phyloP scores from a whole-genome alignment of 2,113 vertebrate species.

The Trochalopteron elliotii region DNA sequence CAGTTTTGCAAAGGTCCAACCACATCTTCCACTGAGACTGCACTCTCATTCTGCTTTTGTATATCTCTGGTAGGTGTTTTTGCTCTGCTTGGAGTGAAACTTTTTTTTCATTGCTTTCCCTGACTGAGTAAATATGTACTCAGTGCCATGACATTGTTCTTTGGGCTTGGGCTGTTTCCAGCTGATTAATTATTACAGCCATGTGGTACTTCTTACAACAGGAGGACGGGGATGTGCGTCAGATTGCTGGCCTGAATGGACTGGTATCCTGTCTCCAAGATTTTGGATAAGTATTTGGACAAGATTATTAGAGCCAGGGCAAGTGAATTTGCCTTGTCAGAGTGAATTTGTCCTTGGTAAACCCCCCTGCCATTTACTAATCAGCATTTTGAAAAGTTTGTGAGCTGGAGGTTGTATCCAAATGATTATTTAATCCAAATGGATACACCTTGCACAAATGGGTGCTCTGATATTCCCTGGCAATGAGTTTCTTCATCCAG shows the following conservation, averaged over 20 bases:
- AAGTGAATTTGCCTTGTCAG: background rate
- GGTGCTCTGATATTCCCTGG: background rate
- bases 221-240: constrained; percentile 22
- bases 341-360: background rate
- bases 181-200: constrained; percentile 9
- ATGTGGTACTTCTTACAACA: background rate
- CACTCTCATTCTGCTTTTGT: background rate
- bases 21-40: background rate
- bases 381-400: background rate
- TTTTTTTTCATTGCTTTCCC: background rate
- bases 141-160: constrained; percentile 17
- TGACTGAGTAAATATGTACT: background rate
- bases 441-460: background rate
- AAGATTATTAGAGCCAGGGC: background rate
- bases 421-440: background rate
- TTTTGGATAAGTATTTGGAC: background rate
- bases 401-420: background rate
- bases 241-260: background rate
- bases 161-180: constrained; percentile 34
- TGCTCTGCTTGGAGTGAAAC: background rate
- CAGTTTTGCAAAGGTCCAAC: background rate
- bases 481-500: background rate
- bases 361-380: background rate
- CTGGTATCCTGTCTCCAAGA: constrained; percentile 1
- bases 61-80: background rate